phyloP scores from a whole-genome alignment of 2,113 vertebrate genomes.

The Pardalotus punctatus region DNA sequence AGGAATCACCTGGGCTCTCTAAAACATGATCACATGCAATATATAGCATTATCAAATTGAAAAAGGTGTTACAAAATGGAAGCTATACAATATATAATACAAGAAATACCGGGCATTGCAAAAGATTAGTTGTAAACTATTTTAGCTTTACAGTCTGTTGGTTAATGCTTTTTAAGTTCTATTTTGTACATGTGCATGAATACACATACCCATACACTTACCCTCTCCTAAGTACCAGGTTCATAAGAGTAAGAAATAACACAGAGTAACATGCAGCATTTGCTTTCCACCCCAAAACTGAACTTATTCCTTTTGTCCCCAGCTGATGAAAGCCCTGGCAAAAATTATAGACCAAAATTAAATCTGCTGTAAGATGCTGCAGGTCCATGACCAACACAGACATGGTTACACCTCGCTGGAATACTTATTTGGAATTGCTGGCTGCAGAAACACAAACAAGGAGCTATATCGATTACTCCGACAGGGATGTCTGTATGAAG shows the following conservation, averaged over 20 bases:
- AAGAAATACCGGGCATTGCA: neutral
- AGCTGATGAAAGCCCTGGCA: neutral
- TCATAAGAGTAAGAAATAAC: neutral
- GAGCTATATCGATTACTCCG: neutral
- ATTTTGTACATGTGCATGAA: neutral
- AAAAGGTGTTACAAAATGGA: conserved; percentile 23
- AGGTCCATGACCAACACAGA: neutral
- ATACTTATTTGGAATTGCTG: neutral
- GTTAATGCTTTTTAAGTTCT: neutral
- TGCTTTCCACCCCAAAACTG: neutral
- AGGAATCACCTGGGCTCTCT: neutral
- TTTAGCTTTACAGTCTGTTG: neutral
- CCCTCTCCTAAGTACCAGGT: neutral
- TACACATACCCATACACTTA: neutral
- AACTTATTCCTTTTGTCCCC: neutral
- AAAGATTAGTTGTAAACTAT: neutral
- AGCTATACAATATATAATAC: conserved; percentile 31
- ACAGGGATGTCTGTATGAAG: neutral
- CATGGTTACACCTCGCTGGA: fast-evolving
- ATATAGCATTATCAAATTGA: neutral
- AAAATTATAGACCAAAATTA: neutral
- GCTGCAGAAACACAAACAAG: neutral
- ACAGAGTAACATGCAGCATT: neutral
- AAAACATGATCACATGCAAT: neutral
- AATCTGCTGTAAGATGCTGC: neutral